phyloP scores from a whole-genome alignment of 2,888 invertebrate species.

The Trimorus sp. region DNA sequence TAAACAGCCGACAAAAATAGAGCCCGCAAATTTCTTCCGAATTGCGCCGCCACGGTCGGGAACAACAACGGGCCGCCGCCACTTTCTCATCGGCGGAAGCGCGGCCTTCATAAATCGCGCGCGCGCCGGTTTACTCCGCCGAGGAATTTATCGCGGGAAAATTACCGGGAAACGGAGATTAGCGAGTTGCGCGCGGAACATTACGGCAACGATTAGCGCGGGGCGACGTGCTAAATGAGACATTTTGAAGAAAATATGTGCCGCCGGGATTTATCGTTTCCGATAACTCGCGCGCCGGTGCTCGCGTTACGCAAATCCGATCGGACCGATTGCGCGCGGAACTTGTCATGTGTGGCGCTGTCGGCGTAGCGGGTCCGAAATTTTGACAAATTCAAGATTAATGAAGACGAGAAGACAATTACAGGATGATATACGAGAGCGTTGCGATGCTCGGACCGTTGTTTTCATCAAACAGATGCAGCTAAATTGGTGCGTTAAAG shows the following conservation, averaged over 20 bases:
- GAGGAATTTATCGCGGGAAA: constrained; percentile 56
- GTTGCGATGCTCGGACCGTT: constrained; percentile 37
- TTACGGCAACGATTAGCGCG: constrained; percentile 48
- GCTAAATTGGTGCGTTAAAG: constrained; percentile 58
- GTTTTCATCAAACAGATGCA: constrained; percentile 51
- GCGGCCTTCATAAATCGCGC: constrained; percentile 50
- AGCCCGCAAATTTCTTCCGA: neutral
- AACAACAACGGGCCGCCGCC: constrained; percentile 49
- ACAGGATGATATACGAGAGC: constrained; percentile 47
- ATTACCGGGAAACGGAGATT: constrained; percentile 54
- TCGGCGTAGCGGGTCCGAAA: constrained; percentile 20
- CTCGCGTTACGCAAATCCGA: constrained; percentile 31
- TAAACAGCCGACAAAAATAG: constrained; percentile 56
- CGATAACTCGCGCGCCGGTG: constrained; percentile 34
- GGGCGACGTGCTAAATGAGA: constrained; percentile 51
- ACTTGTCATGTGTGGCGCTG: neutral
- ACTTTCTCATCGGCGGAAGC: constrained; percentile 38
- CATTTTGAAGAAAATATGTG: constrained; percentile 47
- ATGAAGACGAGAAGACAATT: constrained; percentile 63
- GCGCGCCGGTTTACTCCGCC: constrained; percentile 41
- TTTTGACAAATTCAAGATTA: constrained; percentile 63
- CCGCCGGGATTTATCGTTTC: constrained; percentile 31
- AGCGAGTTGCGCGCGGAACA: constrained; percentile 45
- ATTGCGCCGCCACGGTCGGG: neutral
- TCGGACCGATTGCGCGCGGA: neutral